A percentile compares a stretch with the other conserved stretches of the same genome.
Conservation (phyloP, 35 echinoderm and acorn worm genomes). For the Chiridota heheva region DNA sequence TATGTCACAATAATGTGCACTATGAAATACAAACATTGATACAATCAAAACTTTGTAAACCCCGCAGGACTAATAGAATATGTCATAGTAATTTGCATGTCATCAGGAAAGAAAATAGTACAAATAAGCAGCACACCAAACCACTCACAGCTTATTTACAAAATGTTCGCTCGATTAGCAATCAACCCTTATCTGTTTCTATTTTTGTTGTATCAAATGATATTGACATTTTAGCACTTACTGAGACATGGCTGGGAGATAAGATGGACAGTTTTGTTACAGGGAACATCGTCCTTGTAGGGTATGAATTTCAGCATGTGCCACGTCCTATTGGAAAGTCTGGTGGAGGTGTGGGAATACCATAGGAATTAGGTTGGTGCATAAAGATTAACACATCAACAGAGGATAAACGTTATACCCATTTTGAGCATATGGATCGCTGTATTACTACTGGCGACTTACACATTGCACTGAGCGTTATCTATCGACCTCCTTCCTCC, state of each 20-base stretch:
- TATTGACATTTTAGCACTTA: slow-evolving; percentile 36
- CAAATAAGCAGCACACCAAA: slow-evolving; percentile 5
- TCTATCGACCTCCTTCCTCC: slow-evolving; percentile 30
- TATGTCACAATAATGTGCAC: too few relatives aligned
- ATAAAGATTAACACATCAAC: slow-evolving; percentile 24
- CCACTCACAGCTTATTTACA: slow-evolving; percentile 21
- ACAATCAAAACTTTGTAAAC: slow-evolving; percentile 2
- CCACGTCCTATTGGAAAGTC: not conserved
- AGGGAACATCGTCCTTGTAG: not conserved
- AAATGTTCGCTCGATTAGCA: slow-evolving; percentile 11
- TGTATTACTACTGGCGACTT: slow-evolving; percentile 19
- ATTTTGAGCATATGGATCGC: slow-evolving; percentile 35
- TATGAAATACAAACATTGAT: slow-evolving; percentile 35
- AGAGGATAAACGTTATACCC: slow-evolving; percentile 11
- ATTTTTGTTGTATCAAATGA: slow-evolving; percentile 34
- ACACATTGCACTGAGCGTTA: not conserved
- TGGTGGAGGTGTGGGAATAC: slow-evolving; percentile 22
- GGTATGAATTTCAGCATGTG: slow-evolving; percentile 17
- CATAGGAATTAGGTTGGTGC: slow-evolving; percentile 21
- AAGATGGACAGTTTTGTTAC: not conserved
- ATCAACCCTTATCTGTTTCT: slow-evolving; percentile 31
- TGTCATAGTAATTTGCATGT: not conserved
- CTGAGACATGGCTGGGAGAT: slow-evolving; percentile 27
- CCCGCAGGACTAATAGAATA: not conserved
- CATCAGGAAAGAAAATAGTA: slow-evolving; percentile 18